A percentile compares a stretch with the other conserved stretches of the same genome.
Conservation (phyloP, 1,140 invertebrate species). For the Panagrolaimus sp. region DNA sequence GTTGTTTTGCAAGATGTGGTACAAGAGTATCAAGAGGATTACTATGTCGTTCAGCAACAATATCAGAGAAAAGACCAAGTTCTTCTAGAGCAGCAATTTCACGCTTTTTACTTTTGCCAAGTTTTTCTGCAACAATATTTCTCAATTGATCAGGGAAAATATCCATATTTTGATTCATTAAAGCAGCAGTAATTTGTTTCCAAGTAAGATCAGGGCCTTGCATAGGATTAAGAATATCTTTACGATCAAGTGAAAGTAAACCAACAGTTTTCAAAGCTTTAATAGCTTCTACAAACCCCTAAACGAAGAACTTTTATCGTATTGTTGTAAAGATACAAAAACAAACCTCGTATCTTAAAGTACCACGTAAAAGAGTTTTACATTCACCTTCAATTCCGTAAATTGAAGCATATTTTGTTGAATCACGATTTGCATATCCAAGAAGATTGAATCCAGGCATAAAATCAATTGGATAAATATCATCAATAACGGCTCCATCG, state of each 20-base stretch:
- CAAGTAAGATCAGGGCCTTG: slow-evolving; percentile 87
- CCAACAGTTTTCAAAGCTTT: slow-evolving; percentile 78
- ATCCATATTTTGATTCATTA: slow-evolving; percentile 75
- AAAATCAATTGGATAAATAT: slow-evolving; percentile 73
- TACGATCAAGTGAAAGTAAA: slow-evolving; percentile 75
- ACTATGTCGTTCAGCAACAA: slow-evolving; percentile 70
- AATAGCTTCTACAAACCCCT: slow-evolving; percentile 80
- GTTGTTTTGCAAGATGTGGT: slow-evolving; percentile 77
- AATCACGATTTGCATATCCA: slow-evolving; percentile 92
- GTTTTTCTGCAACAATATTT: slow-evolving; percentile 69
- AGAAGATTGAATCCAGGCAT: slow-evolving; percentile 92
- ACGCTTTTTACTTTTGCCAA: slow-evolving; percentile 65
- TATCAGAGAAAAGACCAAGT: slow-evolving; percentile 66
- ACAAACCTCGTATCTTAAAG: slow-evolving; percentile 69
- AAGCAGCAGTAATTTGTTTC: slow-evolving; percentile 78
- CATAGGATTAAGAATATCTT: slow-evolving; percentile 80
- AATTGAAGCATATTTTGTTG: slow-evolving; percentile 75
- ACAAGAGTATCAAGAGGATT: slow-evolving; percentile 83
- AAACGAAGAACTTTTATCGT: slow-evolving; percentile 19
- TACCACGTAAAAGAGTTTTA: slow-evolving; percentile 80
- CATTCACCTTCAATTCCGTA: slow-evolving; percentile 78
- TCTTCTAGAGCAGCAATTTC: slow-evolving; percentile 42
- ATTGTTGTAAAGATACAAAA: background rate
- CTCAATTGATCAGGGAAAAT: slow-evolving; percentile 90
- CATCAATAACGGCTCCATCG: slow-evolving; percentile 80